Percentiles rank a stretch among this genome's conserved stretches.
These are phyloP conservation scores for Paracanthobrama guichenoti DNA, from an alignment of 2,113 vertebrate species.

Conservation along the genomic window DNA sequence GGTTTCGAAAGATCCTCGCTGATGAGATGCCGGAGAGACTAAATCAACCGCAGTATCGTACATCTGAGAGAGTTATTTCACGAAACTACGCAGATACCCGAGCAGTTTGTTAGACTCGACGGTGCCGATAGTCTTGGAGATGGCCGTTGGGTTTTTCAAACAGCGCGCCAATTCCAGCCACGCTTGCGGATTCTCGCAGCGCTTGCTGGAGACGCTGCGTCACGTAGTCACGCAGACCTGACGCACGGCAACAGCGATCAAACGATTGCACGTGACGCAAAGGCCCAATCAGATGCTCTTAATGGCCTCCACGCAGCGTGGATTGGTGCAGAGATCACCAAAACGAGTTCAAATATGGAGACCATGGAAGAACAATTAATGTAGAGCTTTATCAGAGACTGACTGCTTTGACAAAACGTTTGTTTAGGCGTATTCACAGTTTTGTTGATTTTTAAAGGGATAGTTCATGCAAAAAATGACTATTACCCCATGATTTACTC, in stretches of 20 bases:
- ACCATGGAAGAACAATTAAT: constrained; percentile 66
- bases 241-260: constrained; percentile 63
- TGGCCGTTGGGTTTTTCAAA: constrained; percentile 71
- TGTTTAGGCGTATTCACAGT: background rate
- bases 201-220: constrained; percentile 71
- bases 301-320: background rate
- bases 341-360: constrained; percentile 65
- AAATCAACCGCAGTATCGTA: constrained; percentile 84
- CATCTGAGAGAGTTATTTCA: constrained; percentile 76
- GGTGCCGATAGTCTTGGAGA: constrained; percentile 69
- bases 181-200: constrained; percentile 71
- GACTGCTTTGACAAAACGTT: background rate
- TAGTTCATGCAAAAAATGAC: no score
- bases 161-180: constrained; percentile 63
- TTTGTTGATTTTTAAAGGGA: background rate
- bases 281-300: constrained; percentile 37
- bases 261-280: constrained; percentile 68
- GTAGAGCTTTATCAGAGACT: no score
- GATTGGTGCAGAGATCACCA: background rate
- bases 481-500: no score
- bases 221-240: constrained; percentile 64
- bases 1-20: constrained; percentile 76
- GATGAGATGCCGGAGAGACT: constrained; percentile 80
- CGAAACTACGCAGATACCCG: constrained; percentile 57
- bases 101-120: constrained; percentile 60